Evolutionary conservation across 1,140 invertebrate genomes (phyloP).

Genomic region (Monochamus saltuarius): DNA sequence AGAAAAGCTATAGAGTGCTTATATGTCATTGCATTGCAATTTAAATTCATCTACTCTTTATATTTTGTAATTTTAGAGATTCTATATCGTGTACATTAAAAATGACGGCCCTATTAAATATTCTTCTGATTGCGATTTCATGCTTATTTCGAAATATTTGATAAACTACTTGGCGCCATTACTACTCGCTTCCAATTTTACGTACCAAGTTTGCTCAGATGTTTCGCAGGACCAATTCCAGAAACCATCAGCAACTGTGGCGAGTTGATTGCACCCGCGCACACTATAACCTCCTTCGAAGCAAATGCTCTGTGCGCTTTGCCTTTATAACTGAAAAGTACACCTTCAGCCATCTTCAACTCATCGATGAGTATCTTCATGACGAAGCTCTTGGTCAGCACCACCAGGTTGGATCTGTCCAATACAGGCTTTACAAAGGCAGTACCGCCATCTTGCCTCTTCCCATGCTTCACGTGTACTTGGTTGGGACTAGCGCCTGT

Average conservation of each 20-base stretch:
- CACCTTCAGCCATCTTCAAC: conserved; percentile 55
- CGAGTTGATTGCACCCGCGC: conserved; percentile 68
- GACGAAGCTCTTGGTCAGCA: conserved; percentile 57
- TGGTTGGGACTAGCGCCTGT: conserved; percentile 31
- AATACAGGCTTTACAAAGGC: conserved; percentile 56
- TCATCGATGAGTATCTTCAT: conserved; percentile 56
- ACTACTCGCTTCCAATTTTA: too few species aligned
- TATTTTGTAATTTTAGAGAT: too few species aligned
- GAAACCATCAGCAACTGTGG: conserved; percentile 77
- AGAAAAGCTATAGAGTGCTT: too few species aligned
- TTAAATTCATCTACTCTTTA: too few species aligned
- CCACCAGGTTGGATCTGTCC: conserved; percentile 64
- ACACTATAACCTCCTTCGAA: conserved; percentile 69
- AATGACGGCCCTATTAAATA: too few species aligned
- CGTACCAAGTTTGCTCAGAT: conserved; percentile 56
- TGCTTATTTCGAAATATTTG: too few species aligned
- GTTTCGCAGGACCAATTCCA: conserved; percentile 70
- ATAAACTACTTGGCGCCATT: too few species aligned
- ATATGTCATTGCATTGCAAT: too few species aligned
- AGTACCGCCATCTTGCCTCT: conserved; percentile 55
- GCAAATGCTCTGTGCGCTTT: conserved; percentile 54
- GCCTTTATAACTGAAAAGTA: conserved; percentile 58
- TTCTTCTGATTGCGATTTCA: too few species aligned
- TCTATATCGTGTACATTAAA: too few species aligned
- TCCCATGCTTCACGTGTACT: conserved; percentile 43